phyloP scores from a whole-genome alignment of 2,888 invertebrate species.

The Scaptomyza polygonia region DNA sequence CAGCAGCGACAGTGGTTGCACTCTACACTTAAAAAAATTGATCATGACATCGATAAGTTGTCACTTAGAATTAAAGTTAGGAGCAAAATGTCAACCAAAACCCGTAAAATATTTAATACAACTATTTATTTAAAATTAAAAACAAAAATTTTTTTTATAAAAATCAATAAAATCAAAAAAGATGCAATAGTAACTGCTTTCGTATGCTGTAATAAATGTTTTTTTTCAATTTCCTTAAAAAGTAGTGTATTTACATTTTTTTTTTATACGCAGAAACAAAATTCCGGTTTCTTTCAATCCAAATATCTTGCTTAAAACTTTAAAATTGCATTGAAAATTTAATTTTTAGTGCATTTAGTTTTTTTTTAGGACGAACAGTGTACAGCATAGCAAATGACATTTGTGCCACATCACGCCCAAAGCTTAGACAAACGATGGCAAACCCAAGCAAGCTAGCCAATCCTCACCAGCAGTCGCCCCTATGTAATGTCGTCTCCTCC shows the following conservation, averaged over 20 bases:
- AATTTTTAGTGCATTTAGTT: too few relatives aligned
- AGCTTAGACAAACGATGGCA: slow-evolving; percentile 47
- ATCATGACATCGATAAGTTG: not conserved
- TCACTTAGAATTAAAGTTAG: not conserved
- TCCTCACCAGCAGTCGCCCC: slow-evolving; percentile 39
- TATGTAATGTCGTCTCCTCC: not conserved
- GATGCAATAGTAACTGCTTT: too few relatives aligned
- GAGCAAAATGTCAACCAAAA: not conserved
- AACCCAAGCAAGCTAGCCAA: slow-evolving; percentile 33
- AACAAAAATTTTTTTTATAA: too few relatives aligned
- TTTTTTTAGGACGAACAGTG: slow-evolving; percentile 2
- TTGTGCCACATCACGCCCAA: slow-evolving; percentile 70
- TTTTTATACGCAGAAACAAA: too few relatives aligned
- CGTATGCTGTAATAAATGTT: too few relatives aligned
- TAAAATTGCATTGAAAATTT: too few relatives aligned
- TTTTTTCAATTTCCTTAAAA: too few relatives aligned
- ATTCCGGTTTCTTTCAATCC: too few relatives aligned
- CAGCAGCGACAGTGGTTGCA: slow-evolving; percentile 21
- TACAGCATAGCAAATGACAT: slow-evolving; percentile 69
- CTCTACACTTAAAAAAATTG: not conserved
- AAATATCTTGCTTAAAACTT: too few relatives aligned
- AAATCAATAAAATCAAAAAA: too few relatives aligned
- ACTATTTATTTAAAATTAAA: not conserved
- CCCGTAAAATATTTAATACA: not conserved
- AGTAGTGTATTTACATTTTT: too few relatives aligned